phyloP scores from a whole-genome alignment of 2,113 vertebrate genomes.

The crab-eating macaque (Macaca fascicularis) region T2T-MFA8v1.1 NC_088376.1:153156001-153156500 shows the following conservation, averaged over 20 bases:
- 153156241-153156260: background rate
- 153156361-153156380: background rate
- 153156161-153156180: too few relatives aligned
- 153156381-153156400: background rate
- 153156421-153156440: background rate
- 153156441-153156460: background rate
- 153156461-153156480: background rate
- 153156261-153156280: background rate
- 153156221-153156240: background rate
- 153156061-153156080: background rate
- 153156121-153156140: background rate
- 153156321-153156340: background rate
- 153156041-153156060: background rate
- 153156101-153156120: background rate
- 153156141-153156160: background rate
- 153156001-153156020: background rate
- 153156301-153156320: background rate
- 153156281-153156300: background rate
- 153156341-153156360: background rate
- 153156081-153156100: background rate
- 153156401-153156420: background rate
- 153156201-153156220: background rate
- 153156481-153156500: background rate
- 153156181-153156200: background rate
- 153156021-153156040: background rate